Base-by-base conservation (phyloP, 2,888 invertebrate genomes). In the Hydraecia micacea region DNA sequence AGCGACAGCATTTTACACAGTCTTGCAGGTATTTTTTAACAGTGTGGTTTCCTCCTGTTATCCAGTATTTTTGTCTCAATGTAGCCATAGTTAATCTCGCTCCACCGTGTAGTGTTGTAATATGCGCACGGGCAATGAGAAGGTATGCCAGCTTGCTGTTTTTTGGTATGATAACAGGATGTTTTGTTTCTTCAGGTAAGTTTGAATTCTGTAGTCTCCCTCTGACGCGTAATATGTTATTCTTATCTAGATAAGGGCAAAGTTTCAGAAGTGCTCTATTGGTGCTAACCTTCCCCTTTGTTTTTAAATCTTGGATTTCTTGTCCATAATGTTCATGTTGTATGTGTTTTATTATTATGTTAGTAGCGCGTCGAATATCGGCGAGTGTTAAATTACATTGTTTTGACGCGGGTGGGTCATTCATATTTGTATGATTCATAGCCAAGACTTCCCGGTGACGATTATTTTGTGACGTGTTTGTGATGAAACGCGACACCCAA, bases 1-100 rank as follows among this genome's bases (percentile, higher is more conserved):
- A 66, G 65, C 65, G 39, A 13, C 65, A 66, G 6, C 66, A 66
- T 42, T 66, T 66, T 39, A 42, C 39, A 7, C 39, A n/a, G 39
- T 42, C n/a, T n/a, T 42, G 42, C 15, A n/a, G n/a, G 39, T 55
- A 15, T 18, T 66, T 66, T 66, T 66, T 66, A 42, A 66, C 66
- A n/a, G 68, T 68, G 25, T 68, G 11, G 11, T 68, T 68, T 68
- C 32, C 68, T 68, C 68, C 49, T 68, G 49, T 52, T 49, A 68
- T 68, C 68, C 49, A 68, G 6, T 68, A 52, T 68, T 68, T 49
- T 49, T 68, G 68, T 68, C 49, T 18, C 32, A 63, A 36, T 15
- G 62, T 62, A 36, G 32, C 62, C 62, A 62, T 62, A 62, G 62
- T 62, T 62, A 62, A 32, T 32, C 63, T 63, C 63, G 63, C 36